Percentiles rank a stretch among this genome's conserved stretches.
These are phyloP conservation scores for Tinea trinotella DNA, from an alignment of 2,888 invertebrate species.

Conservation along the genomic window DNA sequence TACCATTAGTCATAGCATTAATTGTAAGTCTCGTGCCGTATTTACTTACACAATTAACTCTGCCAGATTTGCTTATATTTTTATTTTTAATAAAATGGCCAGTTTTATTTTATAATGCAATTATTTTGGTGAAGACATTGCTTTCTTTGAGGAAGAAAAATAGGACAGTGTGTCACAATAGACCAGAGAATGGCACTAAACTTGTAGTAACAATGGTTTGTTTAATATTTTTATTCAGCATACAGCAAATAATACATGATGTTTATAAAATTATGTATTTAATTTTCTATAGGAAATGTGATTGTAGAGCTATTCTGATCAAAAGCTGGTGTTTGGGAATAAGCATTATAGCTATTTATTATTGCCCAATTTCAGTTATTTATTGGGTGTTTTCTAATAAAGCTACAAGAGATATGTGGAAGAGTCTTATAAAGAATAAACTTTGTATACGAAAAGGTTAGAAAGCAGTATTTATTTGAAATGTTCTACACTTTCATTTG, in stretches of 20 bases:
- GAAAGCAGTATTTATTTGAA: neutral
- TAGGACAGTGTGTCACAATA: slow-evolving; percentile 24
- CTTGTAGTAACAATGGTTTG: slow-evolving; percentile 43
- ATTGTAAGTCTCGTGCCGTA: slow-evolving; percentile 15
- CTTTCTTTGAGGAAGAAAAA: slow-evolving; percentile 37
- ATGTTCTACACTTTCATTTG: no score
- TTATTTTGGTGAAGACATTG: slow-evolving; percentile 38
- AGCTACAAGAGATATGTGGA: slow-evolving; percentile 48
- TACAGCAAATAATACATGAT: slow-evolving; percentile 47
- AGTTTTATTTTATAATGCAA: slow-evolving; percentile 38
- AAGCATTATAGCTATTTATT: slow-evolving; percentile 42
- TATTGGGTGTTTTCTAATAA: slow-evolving; percentile 59
- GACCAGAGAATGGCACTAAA: slow-evolving; percentile 30
- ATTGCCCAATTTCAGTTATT: slow-evolving; percentile 45
- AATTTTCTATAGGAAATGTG: slow-evolving; percentile 23
- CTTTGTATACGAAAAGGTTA: no score
- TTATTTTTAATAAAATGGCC: slow-evolving; percentile 47
- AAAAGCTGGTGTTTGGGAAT: slow-evolving; percentile 22
- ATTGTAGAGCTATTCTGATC: slow-evolving; percentile 24
- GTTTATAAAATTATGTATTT: slow-evolving; percentile 37
- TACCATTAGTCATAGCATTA: slow-evolving; percentile 31
- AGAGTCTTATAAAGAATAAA: slow-evolving; percentile 13
- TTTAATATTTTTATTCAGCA: slow-evolving; percentile 47
- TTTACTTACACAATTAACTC: neutral
- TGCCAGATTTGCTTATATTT: neutral